These are phyloP conservation scores for Sus cebifrons DNA, from an alignment of 2,797 vertebrate genomes.

Conservation along the genomic window DNA sequence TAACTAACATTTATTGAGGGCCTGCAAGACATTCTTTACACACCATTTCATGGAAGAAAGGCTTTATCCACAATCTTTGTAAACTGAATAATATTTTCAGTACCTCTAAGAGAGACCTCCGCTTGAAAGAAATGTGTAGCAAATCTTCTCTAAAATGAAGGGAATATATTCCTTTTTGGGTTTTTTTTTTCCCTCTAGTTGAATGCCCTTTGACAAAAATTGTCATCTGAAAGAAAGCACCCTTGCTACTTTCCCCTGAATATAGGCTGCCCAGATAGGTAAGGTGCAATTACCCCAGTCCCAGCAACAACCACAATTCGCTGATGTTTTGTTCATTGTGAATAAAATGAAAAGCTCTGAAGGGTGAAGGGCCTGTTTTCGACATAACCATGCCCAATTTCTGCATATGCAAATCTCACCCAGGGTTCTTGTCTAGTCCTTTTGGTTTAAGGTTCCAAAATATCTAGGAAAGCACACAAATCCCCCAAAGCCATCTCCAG, in stretches of 20 bases:
- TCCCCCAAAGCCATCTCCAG: not conserved
- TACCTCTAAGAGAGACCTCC: not conserved
- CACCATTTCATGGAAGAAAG: not conserved
- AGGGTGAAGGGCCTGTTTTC: not conserved
- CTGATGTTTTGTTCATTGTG: not conserved
- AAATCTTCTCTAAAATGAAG: constrained; percentile 28
- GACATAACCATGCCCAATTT: not conserved
- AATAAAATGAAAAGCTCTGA: constrained; percentile 5
- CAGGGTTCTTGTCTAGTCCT: not conserved
- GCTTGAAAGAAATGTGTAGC: not conserved
- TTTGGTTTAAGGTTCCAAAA: not conserved
- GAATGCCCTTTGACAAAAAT: not conserved
- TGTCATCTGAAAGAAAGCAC: not conserved
- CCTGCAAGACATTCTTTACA: not conserved
- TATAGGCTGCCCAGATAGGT: not conserved
- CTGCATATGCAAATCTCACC: not conserved
- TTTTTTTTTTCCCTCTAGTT: not conserved
- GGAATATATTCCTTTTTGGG: not conserved
- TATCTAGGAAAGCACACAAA: not conserved
- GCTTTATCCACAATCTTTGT: not conserved
- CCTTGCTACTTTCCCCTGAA: not conserved
- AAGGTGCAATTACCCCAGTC: not conserved
- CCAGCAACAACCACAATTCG: not conserved
- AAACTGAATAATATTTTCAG: not conserved
- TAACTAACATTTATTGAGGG: not conserved